Evolutionary conservation across 2,113 vertebrate genomes (phyloP).

Genomic region (Eidolon helvum): DNA sequence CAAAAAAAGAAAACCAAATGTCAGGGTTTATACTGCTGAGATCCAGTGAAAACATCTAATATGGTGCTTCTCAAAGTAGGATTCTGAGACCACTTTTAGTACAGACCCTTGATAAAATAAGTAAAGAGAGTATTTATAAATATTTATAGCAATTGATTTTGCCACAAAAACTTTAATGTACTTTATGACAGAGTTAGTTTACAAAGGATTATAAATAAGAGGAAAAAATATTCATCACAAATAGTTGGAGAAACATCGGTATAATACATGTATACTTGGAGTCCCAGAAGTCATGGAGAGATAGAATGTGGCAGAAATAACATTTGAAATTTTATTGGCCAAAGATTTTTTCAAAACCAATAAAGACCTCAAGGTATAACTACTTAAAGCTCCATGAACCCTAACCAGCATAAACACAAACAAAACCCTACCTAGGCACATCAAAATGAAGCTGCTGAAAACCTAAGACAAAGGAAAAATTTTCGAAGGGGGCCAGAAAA

Average conservation of each 20-base stretch:
- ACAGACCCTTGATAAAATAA: neutral
- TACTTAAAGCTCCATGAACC: neutral
- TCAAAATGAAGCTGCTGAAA: neutral
- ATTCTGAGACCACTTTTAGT: neutral
- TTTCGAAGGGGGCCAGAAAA: neutral
- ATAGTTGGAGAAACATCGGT: neutral
- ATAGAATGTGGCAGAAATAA: neutral
- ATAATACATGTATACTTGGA: neutral
- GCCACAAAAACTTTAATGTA: neutral
- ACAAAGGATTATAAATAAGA: neutral
- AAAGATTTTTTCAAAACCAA: neutral
- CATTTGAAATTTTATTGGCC: neutral
- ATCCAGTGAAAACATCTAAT: neutral
- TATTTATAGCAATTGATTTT: neutral
- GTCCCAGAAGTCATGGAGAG: neutral
- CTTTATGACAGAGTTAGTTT: neutral
- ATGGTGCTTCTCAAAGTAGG: neutral
- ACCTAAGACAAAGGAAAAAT: neutral
- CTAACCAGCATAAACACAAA: neutral
- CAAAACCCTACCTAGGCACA: neutral
- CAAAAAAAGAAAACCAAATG: no score
- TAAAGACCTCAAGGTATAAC: neutral
- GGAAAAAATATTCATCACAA: neutral
- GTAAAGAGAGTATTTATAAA: neutral
- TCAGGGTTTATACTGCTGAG: no score